phyloP scores from a whole-genome alignment of 2,888 invertebrate genomes.

The Torymus aiolomorphi region DNA sequence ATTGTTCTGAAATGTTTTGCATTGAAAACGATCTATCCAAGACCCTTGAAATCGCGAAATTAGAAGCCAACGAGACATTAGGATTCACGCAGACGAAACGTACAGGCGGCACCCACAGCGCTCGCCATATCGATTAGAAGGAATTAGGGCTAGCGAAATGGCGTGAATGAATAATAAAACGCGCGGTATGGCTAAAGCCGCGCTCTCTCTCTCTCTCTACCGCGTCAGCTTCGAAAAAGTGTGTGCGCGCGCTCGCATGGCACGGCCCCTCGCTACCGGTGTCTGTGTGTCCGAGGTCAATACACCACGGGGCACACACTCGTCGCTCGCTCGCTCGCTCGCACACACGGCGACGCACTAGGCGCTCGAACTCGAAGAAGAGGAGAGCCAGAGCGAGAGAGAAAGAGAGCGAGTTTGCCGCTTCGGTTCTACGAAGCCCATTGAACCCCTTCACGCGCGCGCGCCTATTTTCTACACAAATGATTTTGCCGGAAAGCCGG shows the following conservation, averaged over 20 bases:
- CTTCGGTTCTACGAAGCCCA: constrained; percentile 47
- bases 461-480: constrained; percentile 44
- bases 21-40: no score
- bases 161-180: constrained; percentile 46
- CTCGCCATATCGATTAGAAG: constrained; percentile 29
- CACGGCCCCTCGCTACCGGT: not conserved
- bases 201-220: no score
- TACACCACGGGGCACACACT: constrained; percentile 48
- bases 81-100: no score
- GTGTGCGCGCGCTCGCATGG: not conserved
- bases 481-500: constrained; percentile 30
- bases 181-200: constrained; percentile 32
- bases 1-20: no score
- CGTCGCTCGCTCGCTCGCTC: constrained; percentile 6
- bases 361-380: constrained; percentile 44
- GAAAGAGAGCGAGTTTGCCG: constrained; percentile 48
- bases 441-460: constrained; percentile 32
- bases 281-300: constrained; percentile 47
- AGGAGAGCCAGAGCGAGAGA: constrained; percentile 54
- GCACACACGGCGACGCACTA: no score
- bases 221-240: constrained; percentile 43
- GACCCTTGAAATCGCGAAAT: no score
- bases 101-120: no score
- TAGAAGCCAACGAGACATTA: no score
- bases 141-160: constrained; percentile 52